A percentile compares a stretch with the other conserved stretches of the same genome.
Conservation (phyloP, 2,888 invertebrate genomes). For the Belgica antarctica region DNA sequence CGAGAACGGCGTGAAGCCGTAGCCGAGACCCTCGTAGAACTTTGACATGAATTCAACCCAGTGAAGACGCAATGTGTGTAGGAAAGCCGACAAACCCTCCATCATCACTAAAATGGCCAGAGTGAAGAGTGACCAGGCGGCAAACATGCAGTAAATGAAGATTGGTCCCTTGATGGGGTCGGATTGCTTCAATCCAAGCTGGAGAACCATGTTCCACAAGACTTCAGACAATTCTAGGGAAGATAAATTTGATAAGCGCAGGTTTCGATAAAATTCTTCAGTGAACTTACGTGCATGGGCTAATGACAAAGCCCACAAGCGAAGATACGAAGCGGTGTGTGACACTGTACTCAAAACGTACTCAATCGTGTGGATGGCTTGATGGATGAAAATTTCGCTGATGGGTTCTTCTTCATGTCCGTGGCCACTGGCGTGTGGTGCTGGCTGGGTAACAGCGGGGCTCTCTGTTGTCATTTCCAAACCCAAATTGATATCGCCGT, state of each 20-base stretch:
- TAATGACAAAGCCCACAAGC: conserved; percentile 86
- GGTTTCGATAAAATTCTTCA: conserved; percentile 4
- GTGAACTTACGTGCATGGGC: conserved; percentile 77
- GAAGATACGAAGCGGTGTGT: conserved; percentile 87
- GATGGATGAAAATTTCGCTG: conserved; percentile 81
- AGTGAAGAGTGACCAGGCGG: conserved; percentile 82
- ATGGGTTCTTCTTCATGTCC: conserved; percentile 61
- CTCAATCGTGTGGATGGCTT: conserved; percentile 89
- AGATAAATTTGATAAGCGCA: not conserved
- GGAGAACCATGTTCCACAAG: conserved; percentile 84
- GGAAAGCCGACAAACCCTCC: conserved; percentile 95
- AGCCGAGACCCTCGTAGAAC: conserved; percentile 75
- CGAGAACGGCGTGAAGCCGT: conserved; percentile 75
- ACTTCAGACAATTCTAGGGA: conserved; percentile 72
- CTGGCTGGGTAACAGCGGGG: conserved; percentile 50
- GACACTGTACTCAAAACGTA: conserved; percentile 88
- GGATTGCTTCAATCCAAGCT: conserved; percentile 66
- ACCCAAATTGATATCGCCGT: conserved; percentile 62
- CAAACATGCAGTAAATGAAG: conserved; percentile 76
- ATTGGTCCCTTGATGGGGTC: conserved; percentile 68
- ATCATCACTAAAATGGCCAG: conserved; percentile 89
- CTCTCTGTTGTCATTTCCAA: conserved; percentile 61
- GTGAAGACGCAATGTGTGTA: conserved; percentile 92
- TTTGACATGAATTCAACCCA: conserved; percentile 95
- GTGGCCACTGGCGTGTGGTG: conserved; percentile 46